Conservation (phyloP, 2,113 vertebrate genomes). For the Bubo bubo region DNA sequence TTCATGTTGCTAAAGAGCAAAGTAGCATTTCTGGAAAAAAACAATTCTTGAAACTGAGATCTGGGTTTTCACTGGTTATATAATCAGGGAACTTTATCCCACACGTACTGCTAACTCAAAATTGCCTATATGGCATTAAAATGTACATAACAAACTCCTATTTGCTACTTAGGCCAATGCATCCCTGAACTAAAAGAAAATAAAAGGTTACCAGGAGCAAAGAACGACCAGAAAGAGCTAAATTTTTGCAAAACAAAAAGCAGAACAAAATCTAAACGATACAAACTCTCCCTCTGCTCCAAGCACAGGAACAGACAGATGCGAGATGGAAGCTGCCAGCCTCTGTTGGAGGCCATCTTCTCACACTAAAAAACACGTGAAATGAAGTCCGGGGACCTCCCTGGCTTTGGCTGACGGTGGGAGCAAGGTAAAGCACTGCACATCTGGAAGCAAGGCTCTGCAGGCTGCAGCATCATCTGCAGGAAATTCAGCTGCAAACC, state of each 20-base stretch:
- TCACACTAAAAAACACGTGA: fast-evolving
- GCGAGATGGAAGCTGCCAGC: background rate
- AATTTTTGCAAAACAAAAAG: background rate
- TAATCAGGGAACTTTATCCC: background rate
- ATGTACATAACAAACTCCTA: background rate
- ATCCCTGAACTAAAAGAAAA: background rate
- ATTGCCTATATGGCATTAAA: background rate
- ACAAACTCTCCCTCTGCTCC: background rate
- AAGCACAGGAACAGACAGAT: background rate
- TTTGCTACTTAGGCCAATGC: background rate
- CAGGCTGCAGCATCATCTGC: background rate
- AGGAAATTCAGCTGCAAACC: background rate
- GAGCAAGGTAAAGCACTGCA: background rate
- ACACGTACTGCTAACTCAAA: background rate
- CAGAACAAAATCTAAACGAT: background rate
- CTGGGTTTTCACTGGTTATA: background rate
- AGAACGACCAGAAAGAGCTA: background rate
- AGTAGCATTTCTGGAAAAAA: background rate
- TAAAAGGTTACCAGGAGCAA: background rate
- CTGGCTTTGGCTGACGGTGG: background rate
- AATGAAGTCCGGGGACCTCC: background rate
- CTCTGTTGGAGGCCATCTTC: background rate
- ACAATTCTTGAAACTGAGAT: background rate
- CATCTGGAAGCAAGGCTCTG: background rate
- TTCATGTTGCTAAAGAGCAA: background rate